Percentiles rank a stretch among this genome's conserved stretches.
phyloP scores from a whole-genome alignment of 1,140 invertebrate genomes.

The Paraescarpia echinospica region DNA sequence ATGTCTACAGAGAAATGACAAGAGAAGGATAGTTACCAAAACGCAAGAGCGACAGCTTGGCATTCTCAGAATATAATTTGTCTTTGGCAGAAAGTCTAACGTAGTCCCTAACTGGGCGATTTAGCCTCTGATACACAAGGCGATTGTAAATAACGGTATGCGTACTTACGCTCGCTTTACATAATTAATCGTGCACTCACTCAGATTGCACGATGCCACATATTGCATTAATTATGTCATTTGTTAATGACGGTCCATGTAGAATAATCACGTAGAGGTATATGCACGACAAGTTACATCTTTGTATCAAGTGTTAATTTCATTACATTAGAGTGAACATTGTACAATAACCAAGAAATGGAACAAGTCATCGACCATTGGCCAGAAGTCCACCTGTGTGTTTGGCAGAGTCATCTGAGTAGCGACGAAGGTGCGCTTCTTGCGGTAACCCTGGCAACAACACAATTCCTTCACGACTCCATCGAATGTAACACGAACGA shows the following conservation, averaged over 20 bases:
- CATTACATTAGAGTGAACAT: no score
- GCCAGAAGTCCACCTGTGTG: slow-evolving; percentile 95
- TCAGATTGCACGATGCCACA: neutral
- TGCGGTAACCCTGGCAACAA: slow-evolving; percentile 73
- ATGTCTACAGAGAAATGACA: neutral
- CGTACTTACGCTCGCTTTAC: no score
- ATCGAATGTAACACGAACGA: neutral
- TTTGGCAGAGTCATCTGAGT: slow-evolving; percentile 95
- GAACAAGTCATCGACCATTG: slow-evolving; percentile 83
- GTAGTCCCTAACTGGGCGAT: neutral
- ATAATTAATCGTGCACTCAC: neutral
- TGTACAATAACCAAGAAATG: no score
- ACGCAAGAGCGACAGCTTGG: neutral
- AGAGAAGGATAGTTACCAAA: neutral
- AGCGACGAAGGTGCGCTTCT: slow-evolving; percentile 88
- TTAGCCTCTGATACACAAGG: neutral
- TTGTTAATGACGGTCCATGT: no score
- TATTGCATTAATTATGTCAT: no score
- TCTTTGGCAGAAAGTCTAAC: neutral
- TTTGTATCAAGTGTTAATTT: no score
- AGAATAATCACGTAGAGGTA: neutral
- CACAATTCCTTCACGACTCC: no score
- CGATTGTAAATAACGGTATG: no score
- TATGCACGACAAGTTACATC: neutral
- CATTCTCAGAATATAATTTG: neutral